Conservation (phyloP, 2,113 vertebrate species). For the Apaloderma vittatum region DNA sequence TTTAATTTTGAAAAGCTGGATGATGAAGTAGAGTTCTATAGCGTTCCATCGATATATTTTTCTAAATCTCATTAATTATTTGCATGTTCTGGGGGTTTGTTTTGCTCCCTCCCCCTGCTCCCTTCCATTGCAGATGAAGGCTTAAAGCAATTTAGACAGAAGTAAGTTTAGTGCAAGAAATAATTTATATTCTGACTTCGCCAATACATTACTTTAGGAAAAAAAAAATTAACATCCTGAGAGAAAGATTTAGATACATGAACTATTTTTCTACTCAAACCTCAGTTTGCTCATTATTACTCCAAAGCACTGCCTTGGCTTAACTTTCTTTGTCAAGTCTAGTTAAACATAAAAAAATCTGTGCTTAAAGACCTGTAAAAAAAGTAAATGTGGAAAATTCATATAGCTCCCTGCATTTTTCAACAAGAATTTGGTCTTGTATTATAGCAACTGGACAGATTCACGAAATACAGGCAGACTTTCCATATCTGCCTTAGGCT, state of each 20-base stretch:
- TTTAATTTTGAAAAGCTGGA: conserved; percentile 15
- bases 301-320: neutral
- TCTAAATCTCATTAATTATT: conserved; percentile 59
- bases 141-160: conserved; percentile 40
- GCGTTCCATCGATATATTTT: neutral
- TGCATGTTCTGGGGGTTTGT: conserved; percentile 14
- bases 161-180: conserved; percentile 7
- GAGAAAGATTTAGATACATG: neutral
- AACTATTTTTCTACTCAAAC: conserved; percentile 26
- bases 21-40: neutral
- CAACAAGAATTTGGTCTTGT: neutral
- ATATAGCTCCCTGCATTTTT: neutral
- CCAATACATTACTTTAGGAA: conserved; percentile 16
- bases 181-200: conserved; percentile 36
- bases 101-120: neutral
- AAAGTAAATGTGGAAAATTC: neutral
- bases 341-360: neutral
- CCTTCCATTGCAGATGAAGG: neutral
- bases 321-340: neutral
- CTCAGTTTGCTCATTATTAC: neutral
- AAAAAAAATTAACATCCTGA: neutral
- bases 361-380: neutral
- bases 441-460: neutral
- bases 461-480: neutral
- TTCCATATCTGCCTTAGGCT: neutral